Percentiles rank a stretch among this genome's conserved stretches.
Conservation (phyloP, 2,888 invertebrate species). For the Syritta pipiens region DNA sequence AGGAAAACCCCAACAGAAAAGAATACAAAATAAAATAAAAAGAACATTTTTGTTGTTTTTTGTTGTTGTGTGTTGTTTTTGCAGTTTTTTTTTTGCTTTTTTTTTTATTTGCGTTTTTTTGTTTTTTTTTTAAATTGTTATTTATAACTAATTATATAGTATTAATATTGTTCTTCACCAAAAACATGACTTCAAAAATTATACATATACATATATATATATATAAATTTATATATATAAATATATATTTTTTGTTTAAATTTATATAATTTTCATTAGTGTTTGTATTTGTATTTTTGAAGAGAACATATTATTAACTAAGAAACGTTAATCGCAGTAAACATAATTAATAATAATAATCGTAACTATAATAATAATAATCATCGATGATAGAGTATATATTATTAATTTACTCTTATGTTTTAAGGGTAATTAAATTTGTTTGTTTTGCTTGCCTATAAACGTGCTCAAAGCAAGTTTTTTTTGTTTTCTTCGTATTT, state of each 20-base stretch:
- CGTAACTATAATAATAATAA: slow-evolving; percentile 54
- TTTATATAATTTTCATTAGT: slow-evolving; percentile 53
- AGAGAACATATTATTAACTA: slow-evolving; percentile 57
- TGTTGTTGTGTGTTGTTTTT: slow-evolving; percentile 65
- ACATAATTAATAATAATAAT: slow-evolving; percentile 56
- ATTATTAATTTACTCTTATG: slow-evolving; percentile 51
- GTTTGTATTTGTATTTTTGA: slow-evolving; percentile 71
- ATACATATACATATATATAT: slow-evolving; percentile 48
- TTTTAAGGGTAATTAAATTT: slow-evolving; percentile 62
- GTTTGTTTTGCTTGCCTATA: slow-evolving; percentile 68
- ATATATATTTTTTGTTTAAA: slow-evolving; percentile 59
- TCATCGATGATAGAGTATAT: slow-evolving; percentile 62
- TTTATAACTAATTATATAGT: slow-evolving; percentile 63
- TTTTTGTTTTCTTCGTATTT: slow-evolving; percentile 26
- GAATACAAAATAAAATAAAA: slow-evolving; percentile 41
- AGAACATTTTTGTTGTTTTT: slow-evolving; percentile 41
- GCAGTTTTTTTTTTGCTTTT: slow-evolving; percentile 59
- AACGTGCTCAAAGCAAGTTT: slow-evolving; percentile 54
- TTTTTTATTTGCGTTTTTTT: slow-evolving; percentile 47
- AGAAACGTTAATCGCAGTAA: slow-evolving; percentile 52
- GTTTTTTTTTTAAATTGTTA: slow-evolving; percentile 48
- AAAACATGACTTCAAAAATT: slow-evolving; percentile 68
- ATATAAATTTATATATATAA: slow-evolving; percentile 20
- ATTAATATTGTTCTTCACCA: slow-evolving; percentile 68
- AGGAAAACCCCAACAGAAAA: slow-evolving; percentile 16